Percentiles rank a stretch among this genome's conserved stretches.
phyloP scores from a whole-genome alignment of 2,888 invertebrate genomes.

The Conistra vaccinii region DNA sequence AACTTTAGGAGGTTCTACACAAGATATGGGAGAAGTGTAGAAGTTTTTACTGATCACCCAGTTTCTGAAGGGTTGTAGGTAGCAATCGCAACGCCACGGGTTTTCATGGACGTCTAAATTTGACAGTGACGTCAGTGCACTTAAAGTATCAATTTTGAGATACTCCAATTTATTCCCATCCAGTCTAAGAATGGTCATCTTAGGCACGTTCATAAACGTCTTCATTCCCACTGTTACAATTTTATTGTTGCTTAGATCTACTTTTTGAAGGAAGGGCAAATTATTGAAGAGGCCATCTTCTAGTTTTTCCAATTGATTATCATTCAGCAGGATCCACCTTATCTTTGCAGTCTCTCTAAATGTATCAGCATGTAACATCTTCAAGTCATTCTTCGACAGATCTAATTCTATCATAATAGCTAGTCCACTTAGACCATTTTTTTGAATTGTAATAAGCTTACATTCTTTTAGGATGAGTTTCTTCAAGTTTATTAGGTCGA shows the following conservation, averaged over 20 bases:
- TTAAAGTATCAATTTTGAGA: constrained; percentile 92
- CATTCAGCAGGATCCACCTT: constrained; percentile 93
- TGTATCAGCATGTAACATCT: constrained; percentile 92
- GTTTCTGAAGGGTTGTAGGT: constrained; percentile 94
- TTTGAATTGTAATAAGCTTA: constrained; percentile 93
- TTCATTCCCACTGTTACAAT: constrained; percentile 93
- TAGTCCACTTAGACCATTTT: constrained; percentile 94
- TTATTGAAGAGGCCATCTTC: constrained; percentile 94
- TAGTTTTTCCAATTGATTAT: constrained; percentile 94
- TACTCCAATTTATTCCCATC: constrained; percentile 94
- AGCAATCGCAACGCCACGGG: constrained; percentile 97
- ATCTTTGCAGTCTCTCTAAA: constrained; percentile 94
- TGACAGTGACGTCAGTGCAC: constrained; percentile 92
- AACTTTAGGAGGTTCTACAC: constrained; percentile 93
- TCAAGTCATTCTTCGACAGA: constrained; percentile 94
- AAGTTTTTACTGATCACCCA: constrained; percentile 94
- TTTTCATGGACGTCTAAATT: constrained; percentile 95
- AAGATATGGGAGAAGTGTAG: constrained; percentile 94
- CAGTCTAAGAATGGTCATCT: constrained; percentile 92
- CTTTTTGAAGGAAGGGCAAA: constrained; percentile 93
- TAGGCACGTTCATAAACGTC: constrained; percentile 93
- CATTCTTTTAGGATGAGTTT: constrained; percentile 95
- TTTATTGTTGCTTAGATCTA: constrained; percentile 94
- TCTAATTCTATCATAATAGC: constrained; percentile 95
- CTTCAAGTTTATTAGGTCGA: constrained; percentile 94